Base-by-base conservation (phyloP, 2,888 invertebrate species). In the Calliphora vomitoria region DNA sequence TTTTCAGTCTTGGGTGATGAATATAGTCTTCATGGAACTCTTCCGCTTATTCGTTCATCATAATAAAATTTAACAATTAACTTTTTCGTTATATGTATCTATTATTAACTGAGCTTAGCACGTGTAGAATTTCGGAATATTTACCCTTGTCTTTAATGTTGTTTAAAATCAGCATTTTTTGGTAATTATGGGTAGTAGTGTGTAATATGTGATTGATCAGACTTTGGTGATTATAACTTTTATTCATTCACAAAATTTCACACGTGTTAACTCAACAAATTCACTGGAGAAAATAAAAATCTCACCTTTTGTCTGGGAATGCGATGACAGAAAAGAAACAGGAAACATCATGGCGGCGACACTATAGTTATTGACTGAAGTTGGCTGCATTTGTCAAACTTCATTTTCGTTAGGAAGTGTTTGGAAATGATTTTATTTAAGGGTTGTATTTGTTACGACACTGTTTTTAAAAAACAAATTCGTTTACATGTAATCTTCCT, bases 21-120 rank as follows among this genome's bases (percentile, higher is more conserved):
- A 93, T 93, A 92, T 93, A 93, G 93, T 93, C 93, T 93, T 93
- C 93, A 93, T 92, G 75, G 92, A 92, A 92, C 92, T 93, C 93
- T 93, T 93, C 93, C 82, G 93, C 90, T 90, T 88, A 89, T 82
- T 90, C 90, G 88, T 89, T 93, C 93, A 92, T 93, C 93, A 93
- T 91, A n/a, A 25, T 86, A 89, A 83, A 64, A 84, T 78, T 78
- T 78, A 87, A 78, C 55, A 74, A 64, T 55, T 38, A n/a, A 50
- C 50, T 68, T 3, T 31, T 25, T 25, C 25, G 25, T 25, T 44
- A 8, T 72, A 4, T 3, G 38, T 0, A 20, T 15, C 4, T 62
- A 20, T 31, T 25, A 4, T 38, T 82, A 11, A 13, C 80, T 66
- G 71, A 83, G 58, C 47, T 74, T 79, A 89, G 86, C 90, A 91